A percentile compares a stretch with the other conserved stretches of the same genome.
Conservation (phyloP, 2,888 invertebrate genomes). For the Phorcus lineatus region DNA sequence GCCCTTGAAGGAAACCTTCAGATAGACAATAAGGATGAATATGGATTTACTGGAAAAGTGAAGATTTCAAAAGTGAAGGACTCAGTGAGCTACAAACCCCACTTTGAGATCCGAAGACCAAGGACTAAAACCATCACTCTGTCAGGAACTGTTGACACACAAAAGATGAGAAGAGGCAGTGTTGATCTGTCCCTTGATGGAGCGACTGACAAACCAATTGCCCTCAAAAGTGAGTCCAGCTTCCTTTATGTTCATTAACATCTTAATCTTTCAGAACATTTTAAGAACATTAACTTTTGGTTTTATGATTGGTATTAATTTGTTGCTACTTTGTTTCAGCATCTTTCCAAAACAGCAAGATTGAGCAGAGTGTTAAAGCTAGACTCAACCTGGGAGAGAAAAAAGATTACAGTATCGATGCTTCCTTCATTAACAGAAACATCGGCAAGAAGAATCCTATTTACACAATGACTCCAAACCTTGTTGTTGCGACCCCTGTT, state of each 20-base stretch:
- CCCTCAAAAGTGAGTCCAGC: constrained; percentile 45
- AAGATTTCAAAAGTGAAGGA: background rate
- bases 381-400: constrained; percentile 44
- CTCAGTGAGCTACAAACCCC: constrained; percentile 31
- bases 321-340: constrained; percentile 40
- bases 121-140: constrained; percentile 47
- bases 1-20: background rate
- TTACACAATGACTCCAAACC: constrained; percentile 37
- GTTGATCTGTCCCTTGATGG: constrained; percentile 46
- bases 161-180: constrained; percentile 33
- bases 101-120: constrained; percentile 49
- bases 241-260: background rate
- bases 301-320: background rate
- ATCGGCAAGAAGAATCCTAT: constrained; percentile 28
- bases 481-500: constrained; percentile 48
- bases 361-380: constrained; percentile 43
- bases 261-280: background rate
- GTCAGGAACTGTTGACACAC: constrained; percentile 36
- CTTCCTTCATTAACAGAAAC: constrained; percentile 36
- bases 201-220: constrained; percentile 41
- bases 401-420: constrained; percentile 47
- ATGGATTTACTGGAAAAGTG: background rate
- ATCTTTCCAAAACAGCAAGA: constrained; percentile 49
- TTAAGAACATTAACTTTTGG: background rate
- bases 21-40: background rate